Evolutionary conservation across 2,797 vertebrate genomes (phyloP).

Genomic region (Coregonus suidteri): DNA sequence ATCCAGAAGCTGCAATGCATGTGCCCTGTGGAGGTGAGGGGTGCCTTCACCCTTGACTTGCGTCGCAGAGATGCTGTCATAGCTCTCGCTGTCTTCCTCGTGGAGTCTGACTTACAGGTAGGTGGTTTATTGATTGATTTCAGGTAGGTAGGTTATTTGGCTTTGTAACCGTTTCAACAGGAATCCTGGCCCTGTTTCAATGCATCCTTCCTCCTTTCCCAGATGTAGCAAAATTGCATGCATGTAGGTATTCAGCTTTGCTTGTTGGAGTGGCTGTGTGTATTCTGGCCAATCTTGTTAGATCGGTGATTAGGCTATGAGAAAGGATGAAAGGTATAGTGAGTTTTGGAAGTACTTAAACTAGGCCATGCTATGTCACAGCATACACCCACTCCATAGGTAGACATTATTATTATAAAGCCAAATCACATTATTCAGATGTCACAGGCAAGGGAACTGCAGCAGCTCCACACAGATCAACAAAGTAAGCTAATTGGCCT

Average conservation of each 20-base stretch:
- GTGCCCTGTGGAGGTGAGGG: slow-evolving; percentile 92
- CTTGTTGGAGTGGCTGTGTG: too few relatives aligned
- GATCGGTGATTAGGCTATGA: too few relatives aligned
- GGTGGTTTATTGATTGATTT: slow-evolving; percentile 22
- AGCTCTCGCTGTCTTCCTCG: slow-evolving; percentile 90
- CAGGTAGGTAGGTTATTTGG: neutral
- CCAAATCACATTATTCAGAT: neutral
- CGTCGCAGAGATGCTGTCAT: slow-evolving; percentile 94
- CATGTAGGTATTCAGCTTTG: too few relatives aligned
- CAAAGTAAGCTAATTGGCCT: too few relatives aligned
- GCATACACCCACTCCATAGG: too few relatives aligned
- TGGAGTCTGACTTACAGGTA: slow-evolving; percentile 95
- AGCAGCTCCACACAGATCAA: neutral
- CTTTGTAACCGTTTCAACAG: neutral
- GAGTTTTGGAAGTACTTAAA: too few relatives aligned
- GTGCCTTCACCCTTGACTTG: slow-evolving; percentile 90
- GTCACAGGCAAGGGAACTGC: neutral
- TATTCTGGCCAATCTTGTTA: too few relatives aligned
- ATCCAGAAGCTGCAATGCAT: slow-evolving; percentile 95
- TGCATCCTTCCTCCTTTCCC: too few relatives aligned
- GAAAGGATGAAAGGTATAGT: too few relatives aligned
- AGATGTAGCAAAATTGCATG: too few relatives aligned
- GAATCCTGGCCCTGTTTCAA: too few relatives aligned
- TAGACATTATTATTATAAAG: neutral
- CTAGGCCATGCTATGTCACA: too few relatives aligned